phyloP scores from a whole-genome alignment of 2,797 vertebrate genomes.

The Intellagama lesueurii region DNA sequence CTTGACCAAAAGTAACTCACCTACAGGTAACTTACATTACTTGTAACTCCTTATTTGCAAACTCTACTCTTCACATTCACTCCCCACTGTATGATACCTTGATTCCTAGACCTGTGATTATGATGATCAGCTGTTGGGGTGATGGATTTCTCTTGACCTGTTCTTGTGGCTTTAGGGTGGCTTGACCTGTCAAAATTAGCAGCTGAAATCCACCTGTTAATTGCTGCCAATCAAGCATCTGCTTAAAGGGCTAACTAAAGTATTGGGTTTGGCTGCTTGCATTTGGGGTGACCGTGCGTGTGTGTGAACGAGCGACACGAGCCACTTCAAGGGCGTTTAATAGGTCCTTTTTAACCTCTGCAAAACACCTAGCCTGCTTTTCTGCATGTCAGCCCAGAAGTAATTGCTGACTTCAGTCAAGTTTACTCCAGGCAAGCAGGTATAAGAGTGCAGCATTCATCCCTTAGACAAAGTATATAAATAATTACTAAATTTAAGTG shows the following conservation, averaged over 20 bases:
- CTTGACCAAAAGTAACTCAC: too few relatives aligned
- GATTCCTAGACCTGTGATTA: neutral
- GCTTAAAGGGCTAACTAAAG: neutral
- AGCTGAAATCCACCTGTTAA: neutral
- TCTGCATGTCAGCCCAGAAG: neutral
- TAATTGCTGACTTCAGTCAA: neutral
- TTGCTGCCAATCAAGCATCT: neutral
- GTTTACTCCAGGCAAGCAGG: neutral
- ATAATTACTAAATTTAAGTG: neutral
- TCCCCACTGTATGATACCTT: too few relatives aligned
- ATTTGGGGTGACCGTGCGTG: neutral
- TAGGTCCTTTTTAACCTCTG: neutral
- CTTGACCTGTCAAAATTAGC: neutral
- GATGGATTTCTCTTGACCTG: too few relatives aligned
- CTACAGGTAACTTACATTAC: too few relatives aligned
- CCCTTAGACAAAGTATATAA: neutral
- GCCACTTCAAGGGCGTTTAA: too few relatives aligned
- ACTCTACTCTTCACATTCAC: too few relatives aligned
- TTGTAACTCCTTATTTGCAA: too few relatives aligned
- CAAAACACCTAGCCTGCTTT: neutral
- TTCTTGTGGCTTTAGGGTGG: neutral
- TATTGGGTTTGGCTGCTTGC: neutral
- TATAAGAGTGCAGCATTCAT: neutral
- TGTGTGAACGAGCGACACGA: too few relatives aligned
- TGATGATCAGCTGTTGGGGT: neutral